Conservation (phyloP, 2,113 vertebrate genomes). For the Panthera tigris region DNA sequence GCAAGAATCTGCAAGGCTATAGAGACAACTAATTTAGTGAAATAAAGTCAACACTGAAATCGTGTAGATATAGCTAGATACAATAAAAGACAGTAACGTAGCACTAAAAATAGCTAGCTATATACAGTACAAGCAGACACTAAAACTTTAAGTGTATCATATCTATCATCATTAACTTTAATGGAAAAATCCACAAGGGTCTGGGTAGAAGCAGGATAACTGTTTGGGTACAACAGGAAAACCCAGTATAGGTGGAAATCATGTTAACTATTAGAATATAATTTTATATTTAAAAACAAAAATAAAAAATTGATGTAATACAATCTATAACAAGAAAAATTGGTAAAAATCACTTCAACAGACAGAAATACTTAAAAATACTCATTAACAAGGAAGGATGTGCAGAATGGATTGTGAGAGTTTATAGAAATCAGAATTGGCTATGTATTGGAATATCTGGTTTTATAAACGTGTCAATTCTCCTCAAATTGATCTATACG, state of each 20-base stretch:
- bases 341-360: background rate
- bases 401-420: background rate
- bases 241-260: background rate
- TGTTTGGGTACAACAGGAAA: background rate
- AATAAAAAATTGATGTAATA: background rate
- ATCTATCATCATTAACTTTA: slow-evolving; percentile 55
- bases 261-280: background rate
- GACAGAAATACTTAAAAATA: background rate
- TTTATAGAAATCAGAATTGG: background rate
- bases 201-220: background rate
- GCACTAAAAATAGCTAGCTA: background rate
- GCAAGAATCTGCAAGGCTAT: background rate
- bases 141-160: slow-evolving; percentile 36
- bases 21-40: slow-evolving; percentile 19
- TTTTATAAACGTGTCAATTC: background rate
- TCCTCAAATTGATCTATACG: background rate
- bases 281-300: slow-evolving; percentile 48
- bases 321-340: background rate
- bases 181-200: background rate
- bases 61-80: background rate
- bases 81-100: background rate
- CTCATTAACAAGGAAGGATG: background rate
- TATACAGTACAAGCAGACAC: background rate
- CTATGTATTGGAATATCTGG: background rate
- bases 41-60: slow-evolving; percentile 14